These are phyloP conservation scores for Eclectus roratus DNA, from an alignment of 2,113 vertebrate genomes.

Conservation along the genomic window DNA sequence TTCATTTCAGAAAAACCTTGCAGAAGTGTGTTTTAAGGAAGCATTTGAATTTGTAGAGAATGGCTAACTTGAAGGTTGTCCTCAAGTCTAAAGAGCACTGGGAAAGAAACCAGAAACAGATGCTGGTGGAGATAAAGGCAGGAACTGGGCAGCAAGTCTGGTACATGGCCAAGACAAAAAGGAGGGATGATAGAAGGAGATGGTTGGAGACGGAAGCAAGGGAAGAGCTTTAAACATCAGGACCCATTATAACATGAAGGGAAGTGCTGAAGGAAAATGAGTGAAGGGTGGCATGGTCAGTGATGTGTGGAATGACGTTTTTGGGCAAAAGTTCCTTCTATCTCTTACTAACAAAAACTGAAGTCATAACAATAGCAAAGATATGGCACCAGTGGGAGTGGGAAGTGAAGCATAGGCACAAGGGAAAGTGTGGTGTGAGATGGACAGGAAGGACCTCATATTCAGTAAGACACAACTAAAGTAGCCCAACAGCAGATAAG, in stretches of 20 bases:
- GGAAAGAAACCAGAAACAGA: conserved; percentile 49
- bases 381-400: neutral
- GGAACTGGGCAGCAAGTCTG: neutral
- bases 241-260: neutral
- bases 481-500: neutral
- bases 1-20: neutral
- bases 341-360: neutral
- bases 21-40: neutral
- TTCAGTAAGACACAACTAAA: neutral
- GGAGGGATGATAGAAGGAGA: neutral
- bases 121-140: neutral
- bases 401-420: neutral
- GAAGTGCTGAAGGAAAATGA: neutral
- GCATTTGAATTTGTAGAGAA: neutral
- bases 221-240: neutral
- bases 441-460: fast-evolving
- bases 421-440: neutral
- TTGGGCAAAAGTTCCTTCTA: neutral
- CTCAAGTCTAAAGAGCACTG: conserved; percentile 35
- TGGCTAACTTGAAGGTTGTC: neutral
- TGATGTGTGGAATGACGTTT: neutral
- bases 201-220: neutral
- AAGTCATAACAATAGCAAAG: neutral
- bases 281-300: neutral
- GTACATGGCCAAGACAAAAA: neutral